Base-by-base conservation (phyloP, 2,888 invertebrate genomes). In the Netelia virgata region DNA sequence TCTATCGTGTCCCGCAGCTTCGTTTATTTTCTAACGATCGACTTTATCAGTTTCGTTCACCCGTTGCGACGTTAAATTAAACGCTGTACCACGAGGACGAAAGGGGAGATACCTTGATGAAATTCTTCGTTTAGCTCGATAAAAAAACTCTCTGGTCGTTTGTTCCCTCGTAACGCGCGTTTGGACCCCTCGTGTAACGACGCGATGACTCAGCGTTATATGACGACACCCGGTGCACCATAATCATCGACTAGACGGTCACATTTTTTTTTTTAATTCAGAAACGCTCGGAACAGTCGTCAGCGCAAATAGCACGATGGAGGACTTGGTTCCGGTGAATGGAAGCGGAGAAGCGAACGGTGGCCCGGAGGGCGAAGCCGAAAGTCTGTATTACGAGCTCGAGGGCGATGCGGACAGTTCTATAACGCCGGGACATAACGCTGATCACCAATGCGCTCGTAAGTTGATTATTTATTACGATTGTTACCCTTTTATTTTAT, bases 361-460 rank as follows among this genome's bases (percentile, higher is more conserved):
- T 3, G 86, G 86, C 8, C 76, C 87, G 14, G 86, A 87, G 28
- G 84, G 75, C 64, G 70, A 66, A 41, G 36, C 43, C 53, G 83
- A 77, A 69, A 75, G 50, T 73, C 68, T 78, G n/a, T 84, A 84
- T 78, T 84, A 84, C 64, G 91, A 92, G 50, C 89, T 88, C n/a
- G 92, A 92, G 73, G 92, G 91, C 1, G 93, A 93, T 55, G 92
- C 91, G 9, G 93, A 93, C 64, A 93, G 93, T 78, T 91, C 92
- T 3, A 91, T 91, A 36, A 92, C 91, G 50, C 90, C 91, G 1
- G 89, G 89, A 43, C 90, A 91, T 55, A 87, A 89, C 11, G 85
- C 82, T 3, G 91, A 93, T 82, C 90, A 88, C 64, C 89, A 90
- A 41, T 89, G 91, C 11, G 90, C 92, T 63, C 90, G 93, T 93